A percentile compares a stretch with the other conserved stretches of the same genome.
Conservation (phyloP, 2,888 invertebrate species). For the Netelia melanura region DNA sequence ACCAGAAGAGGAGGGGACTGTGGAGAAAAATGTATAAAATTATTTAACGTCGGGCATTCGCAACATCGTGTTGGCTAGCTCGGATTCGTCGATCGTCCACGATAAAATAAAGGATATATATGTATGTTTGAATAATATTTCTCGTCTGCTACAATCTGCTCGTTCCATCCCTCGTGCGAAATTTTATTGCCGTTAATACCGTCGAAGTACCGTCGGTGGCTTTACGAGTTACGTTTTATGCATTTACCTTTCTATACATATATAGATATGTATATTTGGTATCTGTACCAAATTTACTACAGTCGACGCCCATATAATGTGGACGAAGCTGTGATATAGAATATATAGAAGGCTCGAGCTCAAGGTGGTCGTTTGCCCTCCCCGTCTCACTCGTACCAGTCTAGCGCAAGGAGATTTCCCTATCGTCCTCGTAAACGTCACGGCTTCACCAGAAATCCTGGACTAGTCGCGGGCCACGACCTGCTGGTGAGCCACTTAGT, state of each 20-base stretch:
- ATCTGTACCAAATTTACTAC: constrained; percentile 22
- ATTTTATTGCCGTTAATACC: constrained; percentile 75
- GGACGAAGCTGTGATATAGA: neutral
- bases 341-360: constrained; percentile 23
- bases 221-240: constrained; percentile 67
- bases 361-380: constrained; percentile 21
- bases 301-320: neutral
- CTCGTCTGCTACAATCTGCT: constrained; percentile 44
- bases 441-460: constrained; percentile 2
- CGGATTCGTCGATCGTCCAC: constrained; percentile 31
- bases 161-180: constrained; percentile 69
- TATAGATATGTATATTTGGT: constrained; percentile 8
- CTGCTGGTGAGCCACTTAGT: constrained; percentile 1
- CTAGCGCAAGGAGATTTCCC: constrained; percentile 61
- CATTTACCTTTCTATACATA: neutral
- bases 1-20: neutral
- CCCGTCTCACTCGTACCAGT: neutral
- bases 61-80: neutral
- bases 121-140: constrained; percentile 37
- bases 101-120: constrained; percentile 27
- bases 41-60: constrained; percentile 32
- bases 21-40: constrained; percentile 50
- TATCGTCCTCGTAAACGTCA: constrained; percentile 69
- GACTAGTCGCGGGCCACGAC: neutral
- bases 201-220: constrained; percentile 59